Percentiles rank a stretch among this genome's conserved stretches.
Evolutionary conservation across 2,888 invertebrate genomes (phyloP).

Genomic region (Hyposoter didymator): DNA sequence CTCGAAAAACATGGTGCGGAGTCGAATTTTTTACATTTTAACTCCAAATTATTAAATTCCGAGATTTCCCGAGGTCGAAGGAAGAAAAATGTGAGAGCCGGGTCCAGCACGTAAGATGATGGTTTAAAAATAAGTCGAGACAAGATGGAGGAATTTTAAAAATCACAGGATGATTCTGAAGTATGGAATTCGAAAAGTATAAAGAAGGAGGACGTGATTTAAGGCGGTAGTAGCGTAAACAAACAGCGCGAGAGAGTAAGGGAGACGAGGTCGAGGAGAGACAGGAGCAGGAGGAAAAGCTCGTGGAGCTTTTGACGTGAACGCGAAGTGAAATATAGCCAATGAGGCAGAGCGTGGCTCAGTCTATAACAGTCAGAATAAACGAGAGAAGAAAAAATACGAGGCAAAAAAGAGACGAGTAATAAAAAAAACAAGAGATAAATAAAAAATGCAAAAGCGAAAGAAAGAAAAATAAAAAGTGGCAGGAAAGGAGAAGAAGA

Average conservation of each 20-base stretch:
- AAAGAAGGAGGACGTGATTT: conserved; percentile 24
- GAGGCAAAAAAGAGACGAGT: neutral
- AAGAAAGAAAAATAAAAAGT: neutral
- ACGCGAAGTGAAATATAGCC: conserved; percentile 38
- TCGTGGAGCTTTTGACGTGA: conserved; percentile 10
- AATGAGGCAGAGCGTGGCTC: conserved; percentile 11
- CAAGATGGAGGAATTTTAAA: conserved; percentile 2
- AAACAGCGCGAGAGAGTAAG: conserved; percentile 16
- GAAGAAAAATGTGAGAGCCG: neutral
- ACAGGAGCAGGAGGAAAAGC: conserved; percentile 7
- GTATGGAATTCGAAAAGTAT: conserved; percentile 12
- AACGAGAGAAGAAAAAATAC: conserved; percentile 10
- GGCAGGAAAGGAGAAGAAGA: neutral
- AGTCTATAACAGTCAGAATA: conserved; percentile 38
- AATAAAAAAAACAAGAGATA: conserved; percentile 2
- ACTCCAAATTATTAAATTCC: too few relatives aligned
- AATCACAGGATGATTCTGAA: neutral
- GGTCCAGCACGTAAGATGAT: neutral
- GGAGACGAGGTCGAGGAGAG: conserved; percentile 9
- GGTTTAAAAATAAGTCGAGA: conserved; percentile 1
- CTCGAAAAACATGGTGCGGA: too few relatives aligned
- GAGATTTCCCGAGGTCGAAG: too few relatives aligned
- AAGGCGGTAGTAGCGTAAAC: conserved; percentile 21
- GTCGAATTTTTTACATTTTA: too few relatives aligned
- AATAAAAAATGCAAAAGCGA: neutral